A percentile compares a stretch with the other conserved stretches of the same genome.
These are phyloP conservation scores for Chloroceryle inda DNA, from an alignment of 2,797 vertebrate species.

Conservation along the genomic window DNA sequence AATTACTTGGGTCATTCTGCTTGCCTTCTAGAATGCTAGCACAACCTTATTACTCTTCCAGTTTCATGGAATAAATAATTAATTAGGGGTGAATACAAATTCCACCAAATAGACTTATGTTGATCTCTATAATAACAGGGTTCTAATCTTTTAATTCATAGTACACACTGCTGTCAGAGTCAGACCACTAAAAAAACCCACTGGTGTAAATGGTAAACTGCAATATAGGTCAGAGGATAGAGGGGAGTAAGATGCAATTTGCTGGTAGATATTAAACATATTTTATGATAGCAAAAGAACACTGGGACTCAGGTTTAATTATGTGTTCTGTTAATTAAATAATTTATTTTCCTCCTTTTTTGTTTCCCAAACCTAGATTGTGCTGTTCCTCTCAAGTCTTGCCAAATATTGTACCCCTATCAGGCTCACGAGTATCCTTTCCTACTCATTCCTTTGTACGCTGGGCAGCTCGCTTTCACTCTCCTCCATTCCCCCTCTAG, in stretches of 20 bases:
- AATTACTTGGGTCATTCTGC: neutral
- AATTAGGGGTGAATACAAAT: conserved; percentile 22
- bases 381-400: neutral
- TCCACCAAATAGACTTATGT: neutral
- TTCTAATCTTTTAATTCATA: neutral
- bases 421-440: neutral
- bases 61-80: conserved; percentile 6
- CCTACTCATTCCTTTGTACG: neutral
- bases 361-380: neutral
- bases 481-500: neutral
- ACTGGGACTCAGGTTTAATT: neutral
- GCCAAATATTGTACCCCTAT: neutral
- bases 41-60: neutral
- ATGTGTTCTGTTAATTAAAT: neutral
- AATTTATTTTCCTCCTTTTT: neutral
- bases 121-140: neutral
- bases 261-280: neutral
- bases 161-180: neutral
- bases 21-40: conserved; percentile 6
- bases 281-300: neutral
- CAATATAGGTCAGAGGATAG: neutral
- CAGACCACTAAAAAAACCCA: neutral
- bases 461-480: neutral
- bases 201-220: neutral
- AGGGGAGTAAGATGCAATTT: neutral